These are phyloP conservation scores for Hemaris fuciformis DNA, from an alignment of 2,888 invertebrate genomes.

Conservation along the genomic window DNA sequence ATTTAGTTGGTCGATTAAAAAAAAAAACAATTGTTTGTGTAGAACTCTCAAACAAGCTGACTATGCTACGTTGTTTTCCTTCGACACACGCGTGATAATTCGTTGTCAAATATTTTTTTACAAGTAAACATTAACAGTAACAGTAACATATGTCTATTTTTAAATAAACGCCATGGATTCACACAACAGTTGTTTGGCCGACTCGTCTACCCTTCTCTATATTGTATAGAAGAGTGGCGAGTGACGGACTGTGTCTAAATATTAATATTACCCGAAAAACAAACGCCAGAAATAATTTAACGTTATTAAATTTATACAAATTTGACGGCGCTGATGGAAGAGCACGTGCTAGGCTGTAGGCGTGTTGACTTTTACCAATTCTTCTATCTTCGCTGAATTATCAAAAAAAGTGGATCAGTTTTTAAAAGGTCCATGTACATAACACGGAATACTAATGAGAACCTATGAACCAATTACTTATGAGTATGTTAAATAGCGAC, in stretches of 20 bases:
- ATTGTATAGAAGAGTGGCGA: slow-evolving; percentile 1
- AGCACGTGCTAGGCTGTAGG: neutral
- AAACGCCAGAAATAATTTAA: neutral
- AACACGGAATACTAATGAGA: too few species aligned
- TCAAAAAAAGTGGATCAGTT: too few species aligned
- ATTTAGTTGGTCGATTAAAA: too few species aligned
- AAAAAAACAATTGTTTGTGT: too few species aligned
- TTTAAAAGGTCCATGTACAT: too few species aligned
- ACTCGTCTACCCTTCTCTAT: neutral
- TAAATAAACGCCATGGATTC: neutral
- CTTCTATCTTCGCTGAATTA: too few species aligned
- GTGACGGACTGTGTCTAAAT: slow-evolving; percentile 10
- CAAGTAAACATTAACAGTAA: neutral
- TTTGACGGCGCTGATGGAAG: neutral
- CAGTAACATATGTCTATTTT: neutral
- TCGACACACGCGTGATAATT: too few species aligned
- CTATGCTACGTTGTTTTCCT: too few species aligned
- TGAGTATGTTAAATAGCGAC: too few species aligned
- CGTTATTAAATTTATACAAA: neutral
- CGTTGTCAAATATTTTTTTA: neutral
- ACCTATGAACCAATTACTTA: too few species aligned
- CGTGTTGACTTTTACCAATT: too few species aligned
- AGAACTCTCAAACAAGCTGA: too few species aligned
- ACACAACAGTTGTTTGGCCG: neutral
- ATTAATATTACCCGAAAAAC: neutral